Conservation (phyloP, 2,888 invertebrate species). For the Calliphora vomitoria region DNA sequence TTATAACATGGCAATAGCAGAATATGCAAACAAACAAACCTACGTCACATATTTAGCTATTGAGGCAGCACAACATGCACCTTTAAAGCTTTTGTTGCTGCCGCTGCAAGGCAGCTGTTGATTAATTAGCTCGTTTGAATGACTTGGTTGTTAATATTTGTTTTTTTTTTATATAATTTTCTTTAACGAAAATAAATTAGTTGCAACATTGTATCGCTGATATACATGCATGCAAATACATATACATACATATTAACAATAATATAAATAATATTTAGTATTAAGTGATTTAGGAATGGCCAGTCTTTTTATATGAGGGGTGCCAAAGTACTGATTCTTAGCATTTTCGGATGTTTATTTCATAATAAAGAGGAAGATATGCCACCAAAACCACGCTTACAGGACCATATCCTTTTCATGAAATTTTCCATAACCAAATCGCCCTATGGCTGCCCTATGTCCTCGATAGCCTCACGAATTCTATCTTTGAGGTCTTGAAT, state of each 20-base stretch:
- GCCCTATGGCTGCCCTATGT: no score
- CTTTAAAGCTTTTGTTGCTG: not conserved
- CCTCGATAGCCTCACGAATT: no score
- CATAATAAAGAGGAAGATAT: no score
- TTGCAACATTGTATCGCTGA: slow-evolving; percentile 62
- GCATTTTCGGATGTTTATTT: no score
- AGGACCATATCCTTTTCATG: no score
- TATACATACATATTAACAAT: not conserved
- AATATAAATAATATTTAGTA: slow-evolving; percentile 21
- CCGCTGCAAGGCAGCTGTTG: slow-evolving; percentile 24
- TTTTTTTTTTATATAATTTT: slow-evolving; percentile 1
- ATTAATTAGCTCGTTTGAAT: slow-evolving; percentile 54
- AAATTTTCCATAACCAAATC: no score
- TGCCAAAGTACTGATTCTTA: no score
- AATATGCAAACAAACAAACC: not conserved
- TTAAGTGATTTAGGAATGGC: not conserved
- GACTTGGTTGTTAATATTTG: slow-evolving; percentile 11
- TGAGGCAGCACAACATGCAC: not conserved
- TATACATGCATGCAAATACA: slow-evolving; percentile 17
- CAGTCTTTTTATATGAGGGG: slow-evolving; percentile 2
- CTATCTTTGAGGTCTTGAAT: no score
- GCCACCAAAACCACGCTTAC: no score
- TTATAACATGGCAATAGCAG: not conserved
- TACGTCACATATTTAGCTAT: not conserved
- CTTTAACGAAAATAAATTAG: slow-evolving; percentile 48